Conservation (phyloP, 2,797 vertebrate species). For the Gastrophryne carolinensis region DNA sequence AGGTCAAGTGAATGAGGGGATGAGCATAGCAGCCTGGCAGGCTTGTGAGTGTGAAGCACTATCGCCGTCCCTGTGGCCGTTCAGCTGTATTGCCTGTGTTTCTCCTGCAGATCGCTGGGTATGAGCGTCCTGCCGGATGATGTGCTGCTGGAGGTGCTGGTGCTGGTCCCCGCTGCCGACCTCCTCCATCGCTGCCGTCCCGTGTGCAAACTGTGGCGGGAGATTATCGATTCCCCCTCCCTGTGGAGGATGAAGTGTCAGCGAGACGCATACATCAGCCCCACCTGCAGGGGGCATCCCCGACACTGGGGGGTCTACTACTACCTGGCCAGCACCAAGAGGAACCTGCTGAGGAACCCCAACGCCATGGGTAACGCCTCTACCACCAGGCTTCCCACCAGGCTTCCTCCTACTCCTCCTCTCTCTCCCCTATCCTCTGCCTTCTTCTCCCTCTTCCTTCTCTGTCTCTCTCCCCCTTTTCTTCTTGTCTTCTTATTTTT, state of each 20-base stretch:
- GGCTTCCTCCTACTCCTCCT: too few species aligned
- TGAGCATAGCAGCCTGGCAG: too few species aligned
- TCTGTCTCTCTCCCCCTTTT: too few species aligned
- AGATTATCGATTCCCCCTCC: neutral
- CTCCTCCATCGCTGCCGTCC: neutral
- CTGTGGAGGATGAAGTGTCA: neutral
- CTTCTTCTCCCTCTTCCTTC: too few species aligned
- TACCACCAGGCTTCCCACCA: too few species aligned
- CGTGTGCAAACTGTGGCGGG: neutral
- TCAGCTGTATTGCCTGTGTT: too few species aligned
- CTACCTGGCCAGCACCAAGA: neutral
- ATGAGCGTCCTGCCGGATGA: neutral
- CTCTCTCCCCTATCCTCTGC: too few species aligned
- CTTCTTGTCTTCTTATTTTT: too few species aligned
- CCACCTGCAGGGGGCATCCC: neutral
- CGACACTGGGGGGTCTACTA: neutral
- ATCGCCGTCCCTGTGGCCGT: too few species aligned
- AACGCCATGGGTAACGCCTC: neutral
- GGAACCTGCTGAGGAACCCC: neutral
- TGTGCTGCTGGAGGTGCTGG: neutral
- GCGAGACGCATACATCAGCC: neutral
- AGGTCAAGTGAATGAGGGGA: too few species aligned
- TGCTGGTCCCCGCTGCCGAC: neutral
- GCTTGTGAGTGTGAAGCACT: too few species aligned
- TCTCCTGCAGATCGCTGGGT: neutral